These are phyloP conservation scores for Tetragonula carbonaria DNA, from an alignment of 2,888 invertebrate species.

Conservation along the genomic window DNA sequence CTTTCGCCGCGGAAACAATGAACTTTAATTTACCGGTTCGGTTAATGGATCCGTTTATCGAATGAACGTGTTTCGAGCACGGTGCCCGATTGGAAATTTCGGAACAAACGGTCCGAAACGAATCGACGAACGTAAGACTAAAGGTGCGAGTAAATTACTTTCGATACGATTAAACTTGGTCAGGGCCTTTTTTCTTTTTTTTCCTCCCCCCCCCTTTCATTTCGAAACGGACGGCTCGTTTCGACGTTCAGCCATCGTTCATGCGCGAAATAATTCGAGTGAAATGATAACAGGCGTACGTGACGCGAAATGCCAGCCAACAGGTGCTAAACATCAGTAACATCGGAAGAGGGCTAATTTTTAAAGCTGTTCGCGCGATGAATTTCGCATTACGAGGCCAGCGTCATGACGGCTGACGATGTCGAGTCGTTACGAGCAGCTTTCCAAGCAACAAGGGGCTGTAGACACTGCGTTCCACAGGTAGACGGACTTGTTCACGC, in stretches of 20 bases:
- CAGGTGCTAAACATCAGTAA: constrained; percentile 34
- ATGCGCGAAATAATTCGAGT: neutral
- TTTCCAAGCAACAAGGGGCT: constrained; percentile 36
- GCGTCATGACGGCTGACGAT: constrained; percentile 42
- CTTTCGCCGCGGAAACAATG: neutral
- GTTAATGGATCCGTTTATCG: neutral
- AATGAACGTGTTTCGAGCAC: too few species aligned
- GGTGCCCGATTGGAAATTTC: neutral
- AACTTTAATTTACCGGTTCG: constrained; percentile 8
- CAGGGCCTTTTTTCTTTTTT: too few species aligned
- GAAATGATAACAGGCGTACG: neutral
- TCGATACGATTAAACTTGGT: neutral
- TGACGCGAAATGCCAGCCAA: constrained; percentile 14
- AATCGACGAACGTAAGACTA: neutral
- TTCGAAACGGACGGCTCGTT: too few species aligned
- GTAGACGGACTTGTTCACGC: constrained; percentile 49
- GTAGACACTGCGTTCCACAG: constrained; percentile 44
- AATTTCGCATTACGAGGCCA: constrained; percentile 47
- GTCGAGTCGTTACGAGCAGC: constrained; percentile 41
- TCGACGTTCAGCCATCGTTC: too few species aligned
- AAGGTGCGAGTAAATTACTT: neutral
- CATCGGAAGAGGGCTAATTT: constrained; percentile 30
- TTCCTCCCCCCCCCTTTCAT: too few species aligned
- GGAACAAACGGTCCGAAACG: neutral
- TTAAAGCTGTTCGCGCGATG: constrained; percentile 40